phyloP scores from a whole-genome alignment of 2,113 vertebrate species.

The Halichoeres trimaculatus region DNA sequence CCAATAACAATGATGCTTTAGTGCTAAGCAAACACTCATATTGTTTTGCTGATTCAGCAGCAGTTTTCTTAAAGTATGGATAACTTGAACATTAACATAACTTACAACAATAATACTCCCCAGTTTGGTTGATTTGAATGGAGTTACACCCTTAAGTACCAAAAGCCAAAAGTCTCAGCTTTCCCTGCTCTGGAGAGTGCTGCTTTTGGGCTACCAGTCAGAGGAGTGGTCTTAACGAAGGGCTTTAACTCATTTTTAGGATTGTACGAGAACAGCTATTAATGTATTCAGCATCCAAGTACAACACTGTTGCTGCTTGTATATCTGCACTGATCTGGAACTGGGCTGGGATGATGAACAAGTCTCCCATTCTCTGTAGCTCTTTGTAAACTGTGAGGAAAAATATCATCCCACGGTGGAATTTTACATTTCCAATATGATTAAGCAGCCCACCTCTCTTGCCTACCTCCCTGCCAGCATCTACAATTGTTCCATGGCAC shows the following conservation, averaged over 20 bases:
- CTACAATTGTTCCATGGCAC: not conserved
- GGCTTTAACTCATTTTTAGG: not conserved
- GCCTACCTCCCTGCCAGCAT: not conserved
- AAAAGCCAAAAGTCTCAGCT: not conserved
- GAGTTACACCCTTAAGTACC: not conserved
- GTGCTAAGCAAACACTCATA: too few species aligned
- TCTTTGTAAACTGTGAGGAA: slow-evolving; percentile 3
- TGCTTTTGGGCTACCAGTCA: not conserved
- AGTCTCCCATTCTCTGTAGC: slow-evolving; percentile 36
- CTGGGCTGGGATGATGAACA: slow-evolving; percentile 37
- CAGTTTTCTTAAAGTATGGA: too few species aligned
- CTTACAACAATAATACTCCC: not conserved
- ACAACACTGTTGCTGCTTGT: not conserved
- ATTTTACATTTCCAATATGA: slow-evolving; percentile 25
- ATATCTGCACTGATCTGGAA: slow-evolving; percentile 13
- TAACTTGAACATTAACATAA: not conserved
- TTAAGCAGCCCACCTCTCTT: not conserved
- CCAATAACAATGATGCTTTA: too few species aligned
- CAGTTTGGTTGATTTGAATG: not conserved
- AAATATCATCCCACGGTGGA: slow-evolving; percentile 28
- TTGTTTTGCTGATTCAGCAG: not conserved
- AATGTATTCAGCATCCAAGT: not conserved
- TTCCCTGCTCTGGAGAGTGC: not conserved
- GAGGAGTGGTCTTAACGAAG: not conserved
- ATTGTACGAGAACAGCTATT: not conserved